A percentile compares a stretch with the other conserved stretches of the same genome.
phyloP scores from a whole-genome alignment of 2,113 vertebrate species.

The Carassius carassius region DNA sequence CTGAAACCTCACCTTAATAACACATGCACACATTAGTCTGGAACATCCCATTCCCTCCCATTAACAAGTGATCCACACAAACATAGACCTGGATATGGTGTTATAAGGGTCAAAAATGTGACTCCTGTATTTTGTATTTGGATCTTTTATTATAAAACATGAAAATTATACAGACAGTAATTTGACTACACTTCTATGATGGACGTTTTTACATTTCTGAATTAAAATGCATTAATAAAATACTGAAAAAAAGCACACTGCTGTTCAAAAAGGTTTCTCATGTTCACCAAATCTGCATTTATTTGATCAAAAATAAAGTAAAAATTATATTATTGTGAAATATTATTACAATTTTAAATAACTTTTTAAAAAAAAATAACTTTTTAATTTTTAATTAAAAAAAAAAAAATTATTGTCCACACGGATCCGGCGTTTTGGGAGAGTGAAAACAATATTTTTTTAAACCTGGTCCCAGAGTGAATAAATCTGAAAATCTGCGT shows the following conservation, averaged over 20 bases:
- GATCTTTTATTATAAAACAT: neutral
- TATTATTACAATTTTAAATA: too few species aligned
- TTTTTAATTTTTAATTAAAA: too few species aligned
- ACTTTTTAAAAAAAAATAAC: too few species aligned
- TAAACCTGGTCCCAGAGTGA: too few species aligned
- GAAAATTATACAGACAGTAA: neutral
- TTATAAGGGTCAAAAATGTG: neutral
- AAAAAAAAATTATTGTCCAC: too few species aligned
- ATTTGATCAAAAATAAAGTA: too few species aligned
- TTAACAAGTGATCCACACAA: conserved; percentile 30
- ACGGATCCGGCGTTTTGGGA: too few species aligned
- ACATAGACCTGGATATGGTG: conserved; percentile 25
- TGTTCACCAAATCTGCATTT: too few species aligned
- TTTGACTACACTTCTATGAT: neutral
- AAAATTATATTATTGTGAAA: too few species aligned
- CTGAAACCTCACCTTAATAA: conserved; percentile 37
- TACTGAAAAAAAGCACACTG: neutral
- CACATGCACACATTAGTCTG: neutral
- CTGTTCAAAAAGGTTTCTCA: neutral
- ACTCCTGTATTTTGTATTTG: neutral
- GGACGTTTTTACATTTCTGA: neutral
- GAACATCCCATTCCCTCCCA: neutral
- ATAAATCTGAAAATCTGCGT: too few species aligned
- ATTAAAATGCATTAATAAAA: neutral
- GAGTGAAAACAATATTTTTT: too few species aligned